These are phyloP conservation scores for human (Homo sapiens) DNA, from an alignment of 2,113 vertebrate species.

Conservation along the genomic window GRCh38 chr19:44886001-44886500, in stretches of 20 bases:
- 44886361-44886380: not conserved
- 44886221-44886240: not conserved
- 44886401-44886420: not conserved
- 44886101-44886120: not conserved
- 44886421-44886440: not conserved
- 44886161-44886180: conserved; percentile 77
- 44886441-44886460: not conserved
- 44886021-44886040: not conserved
- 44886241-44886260: not conserved
- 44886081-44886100: not conserved
- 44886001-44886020: conserved; percentile 80
- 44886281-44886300: not conserved
- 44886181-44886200: conserved; percentile 76
- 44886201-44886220: conserved; percentile 43
- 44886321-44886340: not conserved
- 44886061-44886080: not conserved
- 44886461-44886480: not conserved
- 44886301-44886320: not conserved
- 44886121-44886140: conserved; percentile 64
- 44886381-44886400: not conserved
- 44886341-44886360: not conserved
- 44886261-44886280: not conserved
- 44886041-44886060: not conserved
- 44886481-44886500: not conserved
- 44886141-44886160: conserved; percentile 70